A percentile compares a stretch with the other conserved stretches of the same genome.
Conservation (phyloP, 2,113 vertebrate species). For the Pavo muticus region DNA sequence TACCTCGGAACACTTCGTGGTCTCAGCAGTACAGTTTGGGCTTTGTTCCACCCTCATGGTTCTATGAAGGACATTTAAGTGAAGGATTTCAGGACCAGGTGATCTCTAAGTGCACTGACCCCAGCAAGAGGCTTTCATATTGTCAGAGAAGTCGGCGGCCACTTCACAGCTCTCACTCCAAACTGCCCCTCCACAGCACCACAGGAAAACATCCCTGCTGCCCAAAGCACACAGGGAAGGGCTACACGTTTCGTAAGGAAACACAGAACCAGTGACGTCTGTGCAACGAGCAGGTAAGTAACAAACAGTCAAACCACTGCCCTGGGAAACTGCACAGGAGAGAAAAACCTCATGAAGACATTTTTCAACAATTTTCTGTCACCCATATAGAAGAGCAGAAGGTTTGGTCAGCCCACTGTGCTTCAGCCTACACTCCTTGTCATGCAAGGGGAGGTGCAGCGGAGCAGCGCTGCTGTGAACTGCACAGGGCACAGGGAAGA, state of each 20-base stretch:
- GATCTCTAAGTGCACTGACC: neutral
- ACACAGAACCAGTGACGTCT: fast-evolving
- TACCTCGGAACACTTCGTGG: neutral
- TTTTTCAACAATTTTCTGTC: neutral
- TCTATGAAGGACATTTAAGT: neutral
- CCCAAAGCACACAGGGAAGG: fast-evolving
- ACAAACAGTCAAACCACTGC: neutral
- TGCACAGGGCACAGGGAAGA: neutral
- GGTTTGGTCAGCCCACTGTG: neutral
- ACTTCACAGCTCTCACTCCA: neutral
- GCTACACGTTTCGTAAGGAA: neutral
- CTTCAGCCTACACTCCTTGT: too few species aligned
- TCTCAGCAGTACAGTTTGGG: neutral
- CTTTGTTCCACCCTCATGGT: neutral
- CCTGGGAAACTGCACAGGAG: neutral
- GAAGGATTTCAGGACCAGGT: neutral
- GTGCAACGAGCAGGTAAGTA: neutral
- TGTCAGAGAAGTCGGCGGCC: neutral
- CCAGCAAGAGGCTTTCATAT: fast-evolving
- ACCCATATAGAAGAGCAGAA: fast-evolving
- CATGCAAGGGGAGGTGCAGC: neutral
- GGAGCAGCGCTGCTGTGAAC: neutral
- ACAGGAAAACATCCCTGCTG: neutral
- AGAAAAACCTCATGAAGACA: neutral
- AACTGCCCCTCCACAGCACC: too few species aligned